Conservation (phyloP, 2,888 invertebrate species). For the Drosophila formosana region DNA sequence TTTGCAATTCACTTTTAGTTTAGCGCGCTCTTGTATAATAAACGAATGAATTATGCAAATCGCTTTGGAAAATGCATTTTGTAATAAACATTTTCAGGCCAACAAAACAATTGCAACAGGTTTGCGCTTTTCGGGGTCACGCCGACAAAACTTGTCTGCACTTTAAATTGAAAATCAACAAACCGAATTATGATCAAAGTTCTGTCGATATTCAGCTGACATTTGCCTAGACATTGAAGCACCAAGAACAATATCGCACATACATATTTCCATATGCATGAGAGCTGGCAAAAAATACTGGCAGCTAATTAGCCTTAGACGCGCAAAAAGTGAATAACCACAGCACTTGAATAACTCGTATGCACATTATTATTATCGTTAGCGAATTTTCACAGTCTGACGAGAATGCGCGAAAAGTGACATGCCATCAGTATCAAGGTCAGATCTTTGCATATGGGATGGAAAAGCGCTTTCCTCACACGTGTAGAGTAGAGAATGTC, state of each 20-base stretch:
- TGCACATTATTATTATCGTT: slow-evolving; percentile 4
- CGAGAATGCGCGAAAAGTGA: not conserved
- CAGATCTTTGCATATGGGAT: not conserved
- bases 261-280: slow-evolving; percentile 42
- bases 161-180: not conserved
- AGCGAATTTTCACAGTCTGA: not conserved
- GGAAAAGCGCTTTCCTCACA: not conserved
- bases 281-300: slow-evolving; percentile 13
- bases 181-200: not conserved
- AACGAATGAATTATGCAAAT: slow-evolving; percentile 51
- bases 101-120: slow-evolving; percentile 27
- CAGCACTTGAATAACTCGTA: not conserved
- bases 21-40: slow-evolving; percentile 23
- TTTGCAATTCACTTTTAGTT: slow-evolving; percentile 17
- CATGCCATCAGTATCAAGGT: slow-evolving; percentile 6
- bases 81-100: slow-evolving; percentile 20
- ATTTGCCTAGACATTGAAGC: slow-evolving; percentile 35
- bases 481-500: not conserved
- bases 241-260: slow-evolving; percentile 5
- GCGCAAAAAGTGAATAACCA: no score
- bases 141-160: not conserved
- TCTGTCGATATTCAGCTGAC: slow-evolving; percentile 5
- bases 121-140: slow-evolving; percentile 29
- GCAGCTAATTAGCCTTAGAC: slow-evolving; percentile 40
- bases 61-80: slow-evolving; percentile 41